Conservation (phyloP, 2,888 invertebrate genomes). For the Agonopterix heracliana region DNA sequence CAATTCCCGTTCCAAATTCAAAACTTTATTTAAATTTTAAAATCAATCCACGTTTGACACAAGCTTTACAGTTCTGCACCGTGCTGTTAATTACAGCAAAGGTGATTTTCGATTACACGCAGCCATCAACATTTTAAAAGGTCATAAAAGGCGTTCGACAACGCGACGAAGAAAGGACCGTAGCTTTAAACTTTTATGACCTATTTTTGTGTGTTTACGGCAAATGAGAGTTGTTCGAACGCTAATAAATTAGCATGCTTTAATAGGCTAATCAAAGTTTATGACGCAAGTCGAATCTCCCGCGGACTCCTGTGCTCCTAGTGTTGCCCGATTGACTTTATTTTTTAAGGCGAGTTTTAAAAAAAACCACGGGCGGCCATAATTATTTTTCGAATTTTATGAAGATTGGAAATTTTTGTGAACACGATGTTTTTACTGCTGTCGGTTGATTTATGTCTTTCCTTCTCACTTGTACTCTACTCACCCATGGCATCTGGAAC, state of each 20-base stretch:
- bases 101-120: slow-evolving; percentile 65
- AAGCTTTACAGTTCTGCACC: slow-evolving; percentile 14
- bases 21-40: slow-evolving; percentile 1
- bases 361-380: slow-evolving; percentile 41
- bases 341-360: slow-evolving; percentile 39
- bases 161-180: slow-evolving; percentile 30
- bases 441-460: slow-evolving; percentile 56
- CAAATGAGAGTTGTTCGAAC: slow-evolving; percentile 62
- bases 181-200: slow-evolving; percentile 40
- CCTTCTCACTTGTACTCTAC: slow-evolving; percentile 75
- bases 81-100: slow-evolving; percentile 50
- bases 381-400: slow-evolving; percentile 72
- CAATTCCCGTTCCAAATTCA: not conserved
- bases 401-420: slow-evolving; percentile 72
- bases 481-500: slow-evolving; percentile 90
- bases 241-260: slow-evolving; percentile 73
- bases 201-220: slow-evolving; percentile 52
- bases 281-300: slow-evolving; percentile 72
- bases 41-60: not conserved
- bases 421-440: slow-evolving; percentile 52
- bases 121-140: slow-evolving; percentile 34
- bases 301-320: slow-evolving; percentile 71
- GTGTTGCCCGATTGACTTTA: slow-evolving; percentile 72
- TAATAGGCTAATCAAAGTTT: slow-evolving; percentile 77
- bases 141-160: slow-evolving; percentile 36